These are phyloP conservation scores for Porites australiensis DNA, from an alignment of 64 coral and sea anemone species.

Conservation along the genomic window DNA sequence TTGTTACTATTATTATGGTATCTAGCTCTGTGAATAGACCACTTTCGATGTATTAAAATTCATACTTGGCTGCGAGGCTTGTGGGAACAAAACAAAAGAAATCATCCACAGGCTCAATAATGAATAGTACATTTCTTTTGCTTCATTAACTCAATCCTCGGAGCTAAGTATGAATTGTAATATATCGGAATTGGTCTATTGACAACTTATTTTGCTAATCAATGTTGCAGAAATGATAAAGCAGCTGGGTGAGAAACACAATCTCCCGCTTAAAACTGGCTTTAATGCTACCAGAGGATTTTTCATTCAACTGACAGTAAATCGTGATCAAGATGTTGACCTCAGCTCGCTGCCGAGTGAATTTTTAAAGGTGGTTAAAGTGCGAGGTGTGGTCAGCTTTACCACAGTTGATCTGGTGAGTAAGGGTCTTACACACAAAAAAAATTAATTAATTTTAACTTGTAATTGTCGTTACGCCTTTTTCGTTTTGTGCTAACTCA, in stretches of 20 bases:
- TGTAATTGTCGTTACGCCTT: not conserved
- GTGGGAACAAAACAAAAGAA: no score
- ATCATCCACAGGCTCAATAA: no score
- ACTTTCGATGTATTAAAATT: no score
- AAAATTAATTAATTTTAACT: not conserved
- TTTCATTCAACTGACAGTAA: constrained; percentile 70
- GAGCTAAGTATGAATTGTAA: no score
- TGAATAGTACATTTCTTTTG: no score
- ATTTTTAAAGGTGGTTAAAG: constrained; percentile 85
- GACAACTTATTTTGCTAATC: not conserved
- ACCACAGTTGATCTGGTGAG: constrained; percentile 92
- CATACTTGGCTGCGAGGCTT: no score
- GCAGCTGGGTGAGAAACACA: constrained; percentile 83
- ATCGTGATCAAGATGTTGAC: constrained; percentile 48
- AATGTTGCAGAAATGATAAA: constrained; percentile 78
- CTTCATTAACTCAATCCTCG: no score
- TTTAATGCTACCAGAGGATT: constrained; percentile 93
- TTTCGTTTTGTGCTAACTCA: no score
- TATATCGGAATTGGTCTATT: no score
- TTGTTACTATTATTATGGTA: no score
- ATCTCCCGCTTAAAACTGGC: constrained; percentile 84
- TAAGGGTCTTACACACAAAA: not conserved
- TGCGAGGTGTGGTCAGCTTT: constrained; percentile 73
- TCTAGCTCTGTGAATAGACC: no score
- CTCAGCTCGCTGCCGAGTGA: constrained; percentile 71